Conservation (phyloP, 2,113 vertebrate genomes). For the Megaptera novaeangliae region DNA sequence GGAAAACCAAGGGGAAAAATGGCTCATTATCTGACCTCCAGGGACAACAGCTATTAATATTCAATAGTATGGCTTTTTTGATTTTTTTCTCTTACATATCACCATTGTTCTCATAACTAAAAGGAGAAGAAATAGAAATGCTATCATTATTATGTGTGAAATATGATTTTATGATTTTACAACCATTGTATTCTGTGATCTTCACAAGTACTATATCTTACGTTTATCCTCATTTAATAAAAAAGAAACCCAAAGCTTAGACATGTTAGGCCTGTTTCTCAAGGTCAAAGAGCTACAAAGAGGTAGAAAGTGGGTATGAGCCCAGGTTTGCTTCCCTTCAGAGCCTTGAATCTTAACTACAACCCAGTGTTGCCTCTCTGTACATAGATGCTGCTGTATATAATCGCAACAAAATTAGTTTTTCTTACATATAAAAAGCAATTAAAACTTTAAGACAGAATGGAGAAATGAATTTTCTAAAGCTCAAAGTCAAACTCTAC, state of each 20-base stretch:
- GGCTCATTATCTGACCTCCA: background rate
- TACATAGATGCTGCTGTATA: background rate
- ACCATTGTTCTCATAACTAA: background rate
- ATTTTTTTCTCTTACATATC: background rate
- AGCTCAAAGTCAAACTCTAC: background rate
- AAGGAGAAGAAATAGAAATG: background rate
- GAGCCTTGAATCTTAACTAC: background rate
- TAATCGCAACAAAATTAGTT: background rate
- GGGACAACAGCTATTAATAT: background rate
- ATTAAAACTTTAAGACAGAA: background rate
- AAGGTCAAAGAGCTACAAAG: background rate
- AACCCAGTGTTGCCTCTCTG: background rate
- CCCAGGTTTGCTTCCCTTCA: background rate
- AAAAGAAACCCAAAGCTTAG: slow-evolving; percentile 15
- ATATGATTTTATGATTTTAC: background rate
- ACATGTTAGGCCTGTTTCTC: background rate
- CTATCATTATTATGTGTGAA: background rate
- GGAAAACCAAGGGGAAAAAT: background rate
- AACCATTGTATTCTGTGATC: background rate
- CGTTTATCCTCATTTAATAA: background rate
- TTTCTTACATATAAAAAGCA: background rate
- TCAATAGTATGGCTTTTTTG: background rate
- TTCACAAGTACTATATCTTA: background rate
- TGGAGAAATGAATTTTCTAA: background rate
- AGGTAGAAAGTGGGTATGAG: background rate